Percentiles rank a stretch among this genome's conserved stretches.
Conservation (phyloP, 2,113 vertebrate genomes). For the Passer domesticus region DNA sequence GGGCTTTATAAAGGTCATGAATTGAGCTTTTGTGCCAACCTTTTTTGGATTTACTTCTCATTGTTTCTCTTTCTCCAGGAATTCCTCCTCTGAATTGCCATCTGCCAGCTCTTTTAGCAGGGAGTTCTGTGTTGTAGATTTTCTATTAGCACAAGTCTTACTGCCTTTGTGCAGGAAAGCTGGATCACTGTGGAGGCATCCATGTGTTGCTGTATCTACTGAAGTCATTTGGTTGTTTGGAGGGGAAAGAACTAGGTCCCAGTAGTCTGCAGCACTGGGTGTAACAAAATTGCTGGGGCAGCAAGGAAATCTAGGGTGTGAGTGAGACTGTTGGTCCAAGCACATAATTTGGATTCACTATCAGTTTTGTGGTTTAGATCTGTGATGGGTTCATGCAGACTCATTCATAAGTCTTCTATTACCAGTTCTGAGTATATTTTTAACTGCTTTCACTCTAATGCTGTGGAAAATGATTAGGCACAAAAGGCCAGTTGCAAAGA, state of each 20-base stretch:
- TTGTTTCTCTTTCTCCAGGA: slow-evolving; percentile 22
- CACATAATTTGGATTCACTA: not conserved
- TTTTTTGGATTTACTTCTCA: not conserved
- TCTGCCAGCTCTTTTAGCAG: not conserved
- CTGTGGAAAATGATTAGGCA: not conserved
- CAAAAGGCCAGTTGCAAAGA: not conserved
- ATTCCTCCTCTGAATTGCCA: not conserved
- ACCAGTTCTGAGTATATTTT: not conserved
- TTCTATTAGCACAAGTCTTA: not conserved
- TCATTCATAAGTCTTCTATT: not conserved
- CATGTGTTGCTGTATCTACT: not conserved
- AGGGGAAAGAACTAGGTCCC: not conserved
- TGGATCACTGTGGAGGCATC: not conserved
- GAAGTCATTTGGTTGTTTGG: not conserved
- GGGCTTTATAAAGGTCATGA: slow-evolving; percentile 8
- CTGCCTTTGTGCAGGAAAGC: not conserved
- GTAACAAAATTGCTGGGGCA: not conserved
- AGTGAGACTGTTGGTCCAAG: not conserved
- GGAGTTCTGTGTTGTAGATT: not conserved
- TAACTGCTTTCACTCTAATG: not conserved
- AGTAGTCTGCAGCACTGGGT: not conserved
- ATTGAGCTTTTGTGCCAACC: not conserved
- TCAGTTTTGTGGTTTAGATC: not conserved
- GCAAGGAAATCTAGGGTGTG: not conserved
- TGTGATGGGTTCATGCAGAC: not conserved